These are phyloP conservation scores for Diadophis punctatus DNA, from an alignment of 2,113 vertebrate species.

Conservation along the genomic window DNA sequence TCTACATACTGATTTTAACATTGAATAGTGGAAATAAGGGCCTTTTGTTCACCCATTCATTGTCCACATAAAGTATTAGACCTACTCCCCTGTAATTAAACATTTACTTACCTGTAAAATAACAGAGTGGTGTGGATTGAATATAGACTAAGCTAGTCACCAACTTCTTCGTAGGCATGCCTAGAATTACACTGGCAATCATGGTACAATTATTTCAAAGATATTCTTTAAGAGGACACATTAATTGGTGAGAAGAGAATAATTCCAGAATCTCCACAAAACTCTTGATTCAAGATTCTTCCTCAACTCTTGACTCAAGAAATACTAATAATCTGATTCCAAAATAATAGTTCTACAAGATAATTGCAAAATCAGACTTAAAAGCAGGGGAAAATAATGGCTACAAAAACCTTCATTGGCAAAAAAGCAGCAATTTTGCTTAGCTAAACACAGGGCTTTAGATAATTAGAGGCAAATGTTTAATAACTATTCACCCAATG, in stretches of 20 bases:
- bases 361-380: background rate
- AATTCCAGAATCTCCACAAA: background rate
- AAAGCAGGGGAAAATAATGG: background rate
- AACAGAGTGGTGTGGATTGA: background rate
- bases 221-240: background rate
- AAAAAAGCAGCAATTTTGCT: background rate
- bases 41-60: background rate
- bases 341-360: background rate
- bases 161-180: background rate
- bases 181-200: background rate
- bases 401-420: background rate
- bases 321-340: background rate
- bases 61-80: background rate
- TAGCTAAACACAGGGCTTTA: background rate
- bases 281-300: background rate
- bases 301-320: background rate
- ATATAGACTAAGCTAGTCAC: background rate
- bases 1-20: background rate
- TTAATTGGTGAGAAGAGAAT: background rate
- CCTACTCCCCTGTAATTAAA: background rate
- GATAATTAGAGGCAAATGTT: background rate
- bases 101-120: background rate
- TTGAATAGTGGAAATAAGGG: background rate
- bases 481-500: background rate
- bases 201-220: background rate